Evolutionary conservation across 2,113 vertebrate genomes (phyloP), one percentile per base, ranked within the genome.

Genomic region (Saimiri boliviensis): DNA sequence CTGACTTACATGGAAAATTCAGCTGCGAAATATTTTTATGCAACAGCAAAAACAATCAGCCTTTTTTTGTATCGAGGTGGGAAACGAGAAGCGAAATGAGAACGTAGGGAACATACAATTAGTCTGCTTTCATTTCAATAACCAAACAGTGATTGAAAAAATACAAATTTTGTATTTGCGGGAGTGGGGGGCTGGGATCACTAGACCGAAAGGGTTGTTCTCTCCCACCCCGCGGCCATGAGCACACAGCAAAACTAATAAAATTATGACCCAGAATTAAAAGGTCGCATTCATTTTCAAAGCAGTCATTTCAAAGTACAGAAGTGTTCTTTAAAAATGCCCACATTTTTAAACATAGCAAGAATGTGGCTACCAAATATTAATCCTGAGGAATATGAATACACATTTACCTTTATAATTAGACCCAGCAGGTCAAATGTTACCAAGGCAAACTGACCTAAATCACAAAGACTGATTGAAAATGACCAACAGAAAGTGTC

Each of bases 51-150:
- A 40, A 84, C 94, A 94, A 94, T 56, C 60, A n/a, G 49, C 11
- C 66, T n/a, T 9, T 19, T 19, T 85, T 54, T 23, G 27, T 47
- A 5, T 20, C 40, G 58, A 70, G 23, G 42, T 47, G 73, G 45
- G 86, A 23, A 49, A 89, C 12, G 30, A 81, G 54, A 89, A 93
- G n/a, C 60, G 0, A 85, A 96, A 35, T 54, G 54, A 93, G 80
- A 91, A 56, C 58, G 89, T 73, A 68, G 32, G 83, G 70, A 81
- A 30, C 71, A 68, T 58, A 95, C 94, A 80, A 93, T 86, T 71
- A 60, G 70, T 82, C 93, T 94, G 81, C 56, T 95, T 93, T 93
- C 86, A 94, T 40, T 96, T 88, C 82, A 96, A 88, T 66, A 95
- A 84, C 37, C 19, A 87, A 96, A 92, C 6, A 19, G 81, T 87